A percentile compares a stretch with the other conserved stretches of the same genome.
These are phyloP conservation scores for Sarcophaga carnaria DNA, from an alignment of 2,888 invertebrate species.

Conservation along the genomic window DNA sequence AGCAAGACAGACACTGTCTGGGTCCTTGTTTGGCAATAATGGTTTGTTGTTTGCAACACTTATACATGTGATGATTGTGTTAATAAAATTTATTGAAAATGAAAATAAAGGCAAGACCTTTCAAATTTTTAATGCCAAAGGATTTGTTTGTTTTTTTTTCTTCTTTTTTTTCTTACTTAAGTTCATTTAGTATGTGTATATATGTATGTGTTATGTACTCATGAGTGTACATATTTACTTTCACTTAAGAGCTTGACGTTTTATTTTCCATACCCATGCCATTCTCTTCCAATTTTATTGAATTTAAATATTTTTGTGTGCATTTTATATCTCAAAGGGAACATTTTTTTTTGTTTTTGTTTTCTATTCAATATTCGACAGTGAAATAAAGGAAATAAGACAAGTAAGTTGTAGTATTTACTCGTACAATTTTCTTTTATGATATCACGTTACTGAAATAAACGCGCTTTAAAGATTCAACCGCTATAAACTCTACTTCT, in stretches of 20 bases:
- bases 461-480: constrained; percentile 48
- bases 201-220: no score
- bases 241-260: constrained; percentile 52
- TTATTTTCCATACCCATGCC: background rate
- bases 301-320: constrained; percentile 21
- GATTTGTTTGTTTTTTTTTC: constrained; percentile 38
- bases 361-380: constrained; percentile 27
- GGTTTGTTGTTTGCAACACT: constrained; percentile 35
- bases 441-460: constrained; percentile 60
- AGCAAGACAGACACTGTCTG: constrained; percentile 23
- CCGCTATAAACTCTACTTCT: constrained; percentile 37
- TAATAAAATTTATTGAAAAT: constrained; percentile 65
- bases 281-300: constrained; percentile 20
- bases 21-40: constrained; percentile 37
- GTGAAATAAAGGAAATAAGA: background rate
- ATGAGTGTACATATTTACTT: constrained; percentile 39
- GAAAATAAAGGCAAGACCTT: constrained; percentile 44
- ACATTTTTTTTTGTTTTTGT: background rate
- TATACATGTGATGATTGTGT: constrained; percentile 59
- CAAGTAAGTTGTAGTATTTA: background rate
- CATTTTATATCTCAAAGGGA: background rate
- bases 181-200: constrained; percentile 15
- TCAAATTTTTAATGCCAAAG: constrained; percentile 54
- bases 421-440: constrained; percentile 35
- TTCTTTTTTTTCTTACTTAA: constrained; percentile 5